Conservation (phyloP, 2,888 invertebrate genomes). For the Epinotia demarniana region DNA sequence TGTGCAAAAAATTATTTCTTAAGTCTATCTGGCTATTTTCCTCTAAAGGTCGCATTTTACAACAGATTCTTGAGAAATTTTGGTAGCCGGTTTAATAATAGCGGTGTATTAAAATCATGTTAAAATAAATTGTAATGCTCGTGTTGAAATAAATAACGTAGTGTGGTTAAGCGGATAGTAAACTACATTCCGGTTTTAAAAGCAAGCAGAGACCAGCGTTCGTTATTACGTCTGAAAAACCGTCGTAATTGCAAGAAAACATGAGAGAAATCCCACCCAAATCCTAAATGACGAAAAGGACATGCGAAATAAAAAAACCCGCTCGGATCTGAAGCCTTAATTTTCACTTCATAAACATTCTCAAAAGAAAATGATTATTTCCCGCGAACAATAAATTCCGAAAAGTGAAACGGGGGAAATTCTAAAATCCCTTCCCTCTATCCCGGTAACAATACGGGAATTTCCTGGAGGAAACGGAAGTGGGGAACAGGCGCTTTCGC, state of each 20-base stretch:
- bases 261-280: slow-evolving; percentile 2
- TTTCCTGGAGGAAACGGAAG: slow-evolving; percentile 46
- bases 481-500: slow-evolving; percentile 41
- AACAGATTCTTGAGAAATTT: too few relatives aligned
- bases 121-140: too few relatives aligned
- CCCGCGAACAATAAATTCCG: slow-evolving; percentile 44
- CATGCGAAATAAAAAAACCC: slow-evolving; percentile 43
- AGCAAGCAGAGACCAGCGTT: not conserved
- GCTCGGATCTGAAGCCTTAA: slow-evolving; percentile 32
- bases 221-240: not conserved
- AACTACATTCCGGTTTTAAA: not conserved
- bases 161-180: too few relatives aligned
- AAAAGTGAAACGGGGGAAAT: slow-evolving; percentile 39
- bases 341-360: slow-evolving; percentile 45
- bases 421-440: slow-evolving; percentile 47
- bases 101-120: too few relatives aligned
- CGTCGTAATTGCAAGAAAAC: slow-evolving; percentile 14
- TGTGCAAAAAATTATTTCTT: too few relatives aligned
- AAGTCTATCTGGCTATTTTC: too few relatives aligned
- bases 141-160: too few relatives aligned
- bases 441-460: slow-evolving; percentile 47
- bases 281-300: slow-evolving; percentile 32
- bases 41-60: too few relatives aligned
- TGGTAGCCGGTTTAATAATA: too few relatives aligned
- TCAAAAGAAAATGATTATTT: slow-evolving; percentile 46